Evolutionary conservation across 2,797 vertebrate genomes (phyloP), one percentile per base, ranked within the genome.

Genomic region (Dendrocincla tyrannina): DNA sequence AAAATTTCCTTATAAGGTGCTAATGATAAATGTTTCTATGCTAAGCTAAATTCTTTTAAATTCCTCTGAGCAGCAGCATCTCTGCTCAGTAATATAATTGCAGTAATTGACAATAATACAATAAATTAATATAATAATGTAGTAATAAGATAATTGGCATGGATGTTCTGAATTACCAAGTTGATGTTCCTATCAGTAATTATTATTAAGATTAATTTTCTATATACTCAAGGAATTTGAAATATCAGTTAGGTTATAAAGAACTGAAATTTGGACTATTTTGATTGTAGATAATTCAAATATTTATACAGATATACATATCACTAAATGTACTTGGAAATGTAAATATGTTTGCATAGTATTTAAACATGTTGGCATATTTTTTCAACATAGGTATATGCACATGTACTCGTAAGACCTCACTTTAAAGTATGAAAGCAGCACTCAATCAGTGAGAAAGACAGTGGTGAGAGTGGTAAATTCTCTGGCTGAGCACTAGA

Each of bases 41-140:
- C 67, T 94, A 69, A 78, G 91, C 25, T 55, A 66, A 66, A 58
- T 49, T 74, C 11, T 69, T 86, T 89, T 17, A 70, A 83, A 89
- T 74, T 91, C 30, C 24, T 89, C 59, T 76, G 37, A 94, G 79
- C n/a, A 90, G 44, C n/a, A 76, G 85, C 74, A 91, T 8, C 22
- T 92, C 41, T 82, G 5, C 17, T 91, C 7, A 50, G 59, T 63
- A 78, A 86, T 59, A 59, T 63, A 67, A 93, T 92, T 93, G 28
- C 32, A 89, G 32, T 80, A 91, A 85, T 70, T 91, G 39, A 42
- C 23, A 95, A 85, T 63, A 92, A 88, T 41, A 55, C 58, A 88
- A 73, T 80, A 74, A 89, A 82, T 12, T 70, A 92, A 72, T 80
- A 66, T 13, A 79, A 82, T 63, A 88, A 76, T 63, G 66, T 22